Percentiles rank a stretch among this genome's conserved stretches.
phyloP scores from a whole-genome alignment of 1,140 invertebrate species.

The Drosophila lacteicornis region DNA sequence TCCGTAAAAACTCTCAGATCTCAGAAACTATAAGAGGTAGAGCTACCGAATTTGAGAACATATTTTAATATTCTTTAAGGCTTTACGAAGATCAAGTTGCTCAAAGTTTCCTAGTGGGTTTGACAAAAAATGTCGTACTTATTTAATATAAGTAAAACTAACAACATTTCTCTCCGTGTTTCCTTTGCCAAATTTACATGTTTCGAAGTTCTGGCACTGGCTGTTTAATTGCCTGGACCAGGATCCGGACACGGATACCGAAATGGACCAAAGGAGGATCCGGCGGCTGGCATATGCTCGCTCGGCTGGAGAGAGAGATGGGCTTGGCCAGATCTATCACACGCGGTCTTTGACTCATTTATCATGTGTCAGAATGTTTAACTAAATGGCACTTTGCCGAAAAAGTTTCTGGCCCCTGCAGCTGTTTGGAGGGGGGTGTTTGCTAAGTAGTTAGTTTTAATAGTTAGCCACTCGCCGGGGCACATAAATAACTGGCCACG shows the following conservation, averaged over 20 bases:
- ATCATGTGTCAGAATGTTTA: slow-evolving; percentile 81
- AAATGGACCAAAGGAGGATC: slow-evolving; percentile 25
- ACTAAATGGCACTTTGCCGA: slow-evolving; percentile 78
- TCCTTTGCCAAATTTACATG: slow-evolving; percentile 60
- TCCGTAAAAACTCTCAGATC: background rate
- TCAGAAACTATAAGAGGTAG: background rate
- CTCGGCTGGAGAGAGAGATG: slow-evolving; percentile 45
- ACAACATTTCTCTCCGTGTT: slow-evolving; percentile 14
- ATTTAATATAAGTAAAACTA: too few species aligned
- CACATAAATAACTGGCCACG: slow-evolving; percentile 77
- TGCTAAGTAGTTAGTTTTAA: slow-evolving; percentile 83
- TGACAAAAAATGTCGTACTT: fast-evolving
- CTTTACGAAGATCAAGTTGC: background rate
- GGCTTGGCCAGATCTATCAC: slow-evolving; percentile 55
- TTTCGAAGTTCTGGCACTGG: slow-evolving; percentile 42
- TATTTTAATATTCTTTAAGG: background rate
- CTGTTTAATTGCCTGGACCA: slow-evolving; percentile 70
- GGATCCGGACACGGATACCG: slow-evolving; percentile 21
- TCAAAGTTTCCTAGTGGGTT: too few species aligned
- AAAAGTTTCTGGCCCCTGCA: slow-evolving; percentile 51
- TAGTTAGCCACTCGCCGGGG: slow-evolving; percentile 64
- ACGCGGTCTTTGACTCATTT: slow-evolving; percentile 70
- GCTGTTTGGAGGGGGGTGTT: slow-evolving; percentile 40
- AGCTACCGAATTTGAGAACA: background rate
- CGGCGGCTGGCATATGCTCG: slow-evolving; percentile 55